phyloP scores from a whole-genome alignment of 2,888 invertebrate species.

The Cenopis cana region DNA sequence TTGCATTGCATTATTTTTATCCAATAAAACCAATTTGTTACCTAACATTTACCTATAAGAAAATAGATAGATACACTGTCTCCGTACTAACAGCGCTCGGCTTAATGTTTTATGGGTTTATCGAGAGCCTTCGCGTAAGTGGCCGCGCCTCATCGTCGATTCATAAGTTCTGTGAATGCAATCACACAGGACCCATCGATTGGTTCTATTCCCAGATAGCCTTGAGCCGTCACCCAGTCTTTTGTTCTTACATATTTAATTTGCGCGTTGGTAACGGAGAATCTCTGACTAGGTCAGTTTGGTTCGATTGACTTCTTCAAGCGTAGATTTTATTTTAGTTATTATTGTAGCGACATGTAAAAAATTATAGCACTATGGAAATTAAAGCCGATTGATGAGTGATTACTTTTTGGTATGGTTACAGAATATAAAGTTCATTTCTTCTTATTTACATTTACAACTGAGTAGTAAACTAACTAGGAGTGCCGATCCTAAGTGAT shows the following conservation, averaged over 20 bases:
- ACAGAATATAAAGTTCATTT: too few species aligned
- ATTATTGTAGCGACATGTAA: too few species aligned
- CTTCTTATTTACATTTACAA: too few species aligned
- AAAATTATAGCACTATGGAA: too few species aligned
- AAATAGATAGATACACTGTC: not conserved
- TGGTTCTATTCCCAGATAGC: slow-evolving; percentile 58
- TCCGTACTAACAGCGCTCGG: not conserved
- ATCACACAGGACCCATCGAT: slow-evolving; percentile 56
- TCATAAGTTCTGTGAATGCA: slow-evolving; percentile 66
- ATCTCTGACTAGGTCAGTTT: not conserved
- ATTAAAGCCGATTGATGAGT: too few species aligned
- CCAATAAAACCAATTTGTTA: not conserved
- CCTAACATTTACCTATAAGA: not conserved
- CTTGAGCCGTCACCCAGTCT: slow-evolving; percentile 48
- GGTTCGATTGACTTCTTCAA: too few species aligned
- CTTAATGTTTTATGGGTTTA: slow-evolving; percentile 7
- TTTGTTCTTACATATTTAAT: slow-evolving; percentile 49
- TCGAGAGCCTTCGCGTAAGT: slow-evolving; percentile 26
- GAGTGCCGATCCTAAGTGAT: too few species aligned
- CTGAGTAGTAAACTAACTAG: too few species aligned
- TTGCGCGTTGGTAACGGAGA: not conserved
- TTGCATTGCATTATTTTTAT: not conserved
- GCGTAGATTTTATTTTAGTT: too few species aligned
- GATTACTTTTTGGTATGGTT: too few species aligned
- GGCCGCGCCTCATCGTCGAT: slow-evolving; percentile 56